phyloP scores from a whole-genome alignment of 2,113 vertebrate species.

The Hippotragus niger region DNA sequence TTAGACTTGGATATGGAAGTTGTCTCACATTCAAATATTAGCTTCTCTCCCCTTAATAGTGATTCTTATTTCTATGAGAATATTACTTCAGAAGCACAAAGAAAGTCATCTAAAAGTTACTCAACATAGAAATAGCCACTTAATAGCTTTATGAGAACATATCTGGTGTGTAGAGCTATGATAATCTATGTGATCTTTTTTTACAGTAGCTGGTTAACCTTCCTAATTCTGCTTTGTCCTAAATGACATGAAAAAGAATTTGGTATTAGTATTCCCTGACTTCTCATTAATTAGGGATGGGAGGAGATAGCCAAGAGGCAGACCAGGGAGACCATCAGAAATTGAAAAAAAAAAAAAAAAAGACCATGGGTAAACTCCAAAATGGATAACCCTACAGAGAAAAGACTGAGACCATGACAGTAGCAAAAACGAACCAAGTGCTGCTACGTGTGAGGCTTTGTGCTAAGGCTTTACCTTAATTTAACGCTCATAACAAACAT shows the following conservation, averaged over 20 bases:
- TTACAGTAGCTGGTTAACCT: neutral
- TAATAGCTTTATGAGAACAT: neutral
- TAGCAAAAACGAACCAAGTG: neutral
- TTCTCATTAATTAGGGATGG: neutral
- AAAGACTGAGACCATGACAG: neutral
- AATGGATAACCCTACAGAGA: neutral
- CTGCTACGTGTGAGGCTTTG: neutral
- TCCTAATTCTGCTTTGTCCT: slow-evolving; percentile 20
- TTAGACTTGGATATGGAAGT: neutral
- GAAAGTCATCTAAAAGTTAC: slow-evolving; percentile 19
- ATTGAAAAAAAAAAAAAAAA: neutral
- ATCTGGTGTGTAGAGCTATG: neutral
- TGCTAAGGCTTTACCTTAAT: neutral
- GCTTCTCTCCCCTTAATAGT: neutral
- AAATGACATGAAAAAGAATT: slow-evolving; percentile 9
- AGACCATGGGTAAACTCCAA: neutral
- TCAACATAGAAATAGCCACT: neutral
- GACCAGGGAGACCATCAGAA: neutral
- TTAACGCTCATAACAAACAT: neutral
- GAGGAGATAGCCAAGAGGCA: neutral
- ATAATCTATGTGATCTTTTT: neutral
- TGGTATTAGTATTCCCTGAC: neutral
- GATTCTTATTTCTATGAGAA: slow-evolving; percentile 38
- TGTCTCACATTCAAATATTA: slow-evolving; percentile 6
- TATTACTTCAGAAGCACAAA: slow-evolving; percentile 28